Evolutionary conservation across 2,113 vertebrate genomes (phyloP), one percentile per base, ranked within the genome.

Genomic region (Nannobrachium achirus): DNA sequence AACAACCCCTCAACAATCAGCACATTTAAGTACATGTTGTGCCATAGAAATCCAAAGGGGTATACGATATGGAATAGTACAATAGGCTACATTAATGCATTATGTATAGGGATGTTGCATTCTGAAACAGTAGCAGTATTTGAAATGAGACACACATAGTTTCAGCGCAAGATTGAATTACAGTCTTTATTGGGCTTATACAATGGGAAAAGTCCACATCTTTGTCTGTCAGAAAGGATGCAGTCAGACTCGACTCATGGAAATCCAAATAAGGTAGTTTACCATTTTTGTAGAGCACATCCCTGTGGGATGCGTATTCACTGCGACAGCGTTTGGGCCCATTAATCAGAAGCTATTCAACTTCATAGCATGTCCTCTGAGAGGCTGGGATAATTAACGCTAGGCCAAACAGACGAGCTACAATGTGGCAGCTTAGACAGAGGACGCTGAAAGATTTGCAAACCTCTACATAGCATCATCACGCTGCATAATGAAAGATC

Each of bases 241-340:
- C 78, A 81, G 69, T 63, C 25, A 66, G 85, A 78, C 59, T 81
- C 63, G 68, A 86, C 82, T 86, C 66, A 71, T 62, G 81, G 46
- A 66, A 77, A 76, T 82, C 87, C 80, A 87, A 89, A 89, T 85
- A 84, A 80, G 89, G 86, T 76, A 65, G 74, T 83, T 86, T 85
- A 82, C 84, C 82, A 89, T 88, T 88, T 91, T 69, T 46, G 8
- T 57, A n/a, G 14, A 59, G 73, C 58, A 63, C 65, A 78, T 87
- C 84, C 79, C 74, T 62, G 63, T 66, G 72, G 78, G 68, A 79
- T 48, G 45, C 60, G 68, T 65, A 90, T 88, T 81, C 73, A 78
- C 64, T 69, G 80, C 38, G 78, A 89, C 87, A 86, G 82, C 64
- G 76, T 66, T 33, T 71, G 56, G 82, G 76, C 68, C 69, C 76